Base-by-base conservation (phyloP, 2,888 invertebrate species). In the Epinotia demarniana region DNA sequence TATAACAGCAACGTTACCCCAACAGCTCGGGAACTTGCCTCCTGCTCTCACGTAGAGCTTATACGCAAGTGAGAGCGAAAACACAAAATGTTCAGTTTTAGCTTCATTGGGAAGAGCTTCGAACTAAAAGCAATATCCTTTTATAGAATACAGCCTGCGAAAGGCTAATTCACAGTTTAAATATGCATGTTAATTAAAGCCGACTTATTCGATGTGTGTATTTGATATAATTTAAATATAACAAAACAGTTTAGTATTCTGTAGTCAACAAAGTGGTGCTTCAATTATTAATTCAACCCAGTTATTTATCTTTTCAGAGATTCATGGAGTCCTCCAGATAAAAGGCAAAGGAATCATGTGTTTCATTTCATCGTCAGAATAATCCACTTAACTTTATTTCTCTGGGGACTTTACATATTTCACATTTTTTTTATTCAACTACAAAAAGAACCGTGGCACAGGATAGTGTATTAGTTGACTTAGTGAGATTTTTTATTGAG, bases 261-360 rank as follows among this genome's bases (percentile, higher is more conserved):
- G 18, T 9, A 18, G 1, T 33, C n/a, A 43, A 11, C 39, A 11
- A 46, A 63, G 62, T 43, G 43, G 62, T 46, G 43, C 9, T 23
- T 63, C 4, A 46, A 43, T 63, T 63, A 63, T 46, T 62, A 18
- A 62, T n/a, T 18, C 18, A 62, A 62, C 4, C 2, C 62, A 18
- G 12, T 62, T 63, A 63, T 8, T 1, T 62, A 43, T 43, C 39
- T 43, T 43, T 16, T 13, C 13, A 60, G 58, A 60, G 33, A 16
- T 61, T 6, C 27, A 2, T 33, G n/a, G 33, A 13, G 2, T 33
- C 27, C 27, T 19, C 46, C 4, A 19, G 43, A 43, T 13, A 46
- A 63, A 63, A 43, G 62, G 39, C 19, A 19, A 19, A 4, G 43
- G 63, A 63, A 46, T 39, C 11, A 13, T 46, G 12, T 18, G 12